These are phyloP conservation scores for Megalops atlanticus DNA, from an alignment of 2,113 vertebrate species.

Conservation along the genomic window DNA sequence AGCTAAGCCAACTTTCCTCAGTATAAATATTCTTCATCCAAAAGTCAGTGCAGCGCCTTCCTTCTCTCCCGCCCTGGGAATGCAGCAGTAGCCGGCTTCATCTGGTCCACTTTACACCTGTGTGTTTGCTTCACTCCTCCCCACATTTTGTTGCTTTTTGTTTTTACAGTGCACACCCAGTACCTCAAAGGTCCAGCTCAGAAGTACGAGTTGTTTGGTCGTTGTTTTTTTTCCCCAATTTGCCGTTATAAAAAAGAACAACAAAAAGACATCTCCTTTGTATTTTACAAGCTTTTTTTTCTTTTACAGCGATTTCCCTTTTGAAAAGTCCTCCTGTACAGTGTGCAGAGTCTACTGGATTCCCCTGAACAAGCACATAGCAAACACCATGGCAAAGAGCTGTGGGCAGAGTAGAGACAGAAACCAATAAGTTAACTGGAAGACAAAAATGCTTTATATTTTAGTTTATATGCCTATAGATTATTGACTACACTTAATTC, in stretches of 20 bases:
- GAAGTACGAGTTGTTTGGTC: constrained; percentile 80
- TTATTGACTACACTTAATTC: not conserved
- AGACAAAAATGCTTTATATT: not conserved
- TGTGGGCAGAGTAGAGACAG: constrained; percentile 52
- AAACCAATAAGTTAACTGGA: not conserved
- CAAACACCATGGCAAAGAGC: constrained; percentile 94
- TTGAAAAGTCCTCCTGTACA: constrained; percentile 51
- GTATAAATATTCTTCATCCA: constrained; percentile 79
- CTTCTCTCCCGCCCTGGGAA: constrained; percentile 57
- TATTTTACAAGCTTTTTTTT: constrained; percentile 58
- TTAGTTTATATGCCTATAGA: not conserved
- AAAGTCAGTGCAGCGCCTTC: constrained; percentile 74
- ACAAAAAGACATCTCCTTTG: constrained; percentile 56
- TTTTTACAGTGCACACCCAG: constrained; percentile 61
- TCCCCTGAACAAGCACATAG: constrained; percentile 95
- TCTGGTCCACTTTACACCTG: constrained; percentile 29
- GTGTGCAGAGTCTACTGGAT: constrained; percentile 78
- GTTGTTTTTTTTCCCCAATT: constrained; percentile 49
- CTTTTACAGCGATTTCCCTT: constrained; percentile 59
- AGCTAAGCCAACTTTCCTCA: constrained; percentile 68
- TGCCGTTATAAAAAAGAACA: constrained; percentile 68
- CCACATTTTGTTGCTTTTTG: constrained; percentile 21
- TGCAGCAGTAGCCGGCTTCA: constrained; percentile 2
- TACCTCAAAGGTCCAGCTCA: constrained; percentile 89
- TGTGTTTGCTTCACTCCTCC: constrained; percentile 42